Base-by-base conservation (phyloP, 2,888 invertebrate genomes). In the Gnatocerus cornutus region DNA sequence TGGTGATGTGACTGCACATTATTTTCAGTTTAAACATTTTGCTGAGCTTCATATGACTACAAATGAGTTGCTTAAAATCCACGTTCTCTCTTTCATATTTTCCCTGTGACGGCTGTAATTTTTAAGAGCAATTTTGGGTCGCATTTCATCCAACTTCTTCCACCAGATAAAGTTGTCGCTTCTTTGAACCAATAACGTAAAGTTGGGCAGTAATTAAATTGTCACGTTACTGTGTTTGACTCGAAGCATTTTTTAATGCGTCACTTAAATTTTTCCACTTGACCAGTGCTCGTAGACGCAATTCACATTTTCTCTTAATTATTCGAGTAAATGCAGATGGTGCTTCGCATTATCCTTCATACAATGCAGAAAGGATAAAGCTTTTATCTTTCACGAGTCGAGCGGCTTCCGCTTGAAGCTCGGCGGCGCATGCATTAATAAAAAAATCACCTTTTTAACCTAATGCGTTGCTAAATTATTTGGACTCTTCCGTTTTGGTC, bases 321-420 rank as follows among this genome's bases (percentile, higher is more conserved):
- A 68, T 59, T 50, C 50, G 16, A 10, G 50, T 30, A 63, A 63
- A 39, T 39, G 56, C 68, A 68, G 68, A 68, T 68, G 63, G 56
- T 68, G 68, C 56, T 56, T 52, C 55, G 30, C 50, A 63, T 68
- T 68, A 68, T 68, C 68, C 52, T 61, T 61, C 61, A 53, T 39
- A 48, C 55, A 55, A 39, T 56, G 37, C 55, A 48, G 53, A 37
- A 55, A 48, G 55, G 65, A 65, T 56, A 46, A 63, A 68, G 68
- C 63, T 68, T 68, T 68, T 63, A 68, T 63, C 63, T 68, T 75
- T 56, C 72, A 45, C n/a, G 30, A 45, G 10, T 45, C 16, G 45
- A 45, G 68, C 62, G 61, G 21, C 62, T 52, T 64, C 64, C 45
- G 61, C 41, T 27, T 21, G 21, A 41, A 41, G 50, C 13, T 45